Evolutionary conservation across 2,797 vertebrate genomes (phyloP), one percentile per base, ranked within the genome.

Genomic region (Tarsius wallacei): DNA sequence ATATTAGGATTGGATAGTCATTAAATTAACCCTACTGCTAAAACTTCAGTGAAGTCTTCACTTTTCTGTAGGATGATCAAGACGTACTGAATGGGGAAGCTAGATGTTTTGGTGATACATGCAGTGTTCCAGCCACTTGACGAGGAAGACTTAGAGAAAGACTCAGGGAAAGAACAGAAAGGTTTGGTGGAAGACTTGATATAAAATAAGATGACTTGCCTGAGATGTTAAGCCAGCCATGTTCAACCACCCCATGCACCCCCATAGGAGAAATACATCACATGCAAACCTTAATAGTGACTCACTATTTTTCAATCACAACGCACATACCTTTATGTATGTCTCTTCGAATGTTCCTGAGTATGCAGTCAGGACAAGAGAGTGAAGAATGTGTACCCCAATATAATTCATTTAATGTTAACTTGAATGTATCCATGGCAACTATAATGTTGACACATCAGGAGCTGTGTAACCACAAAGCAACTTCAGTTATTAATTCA

Each of bases 341-440:
- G 8, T 82, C 19, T 83, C 49, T 57, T 53, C 57, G 8, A 68
- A 82, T 28, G 6, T 82, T 42, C 1, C 24, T 70, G 28, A 47
- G 8, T 55, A 77, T 68, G 61, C 24, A 96, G 9, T 2, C 2
- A 13, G 33, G 15, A 3, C 22, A 76, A 55, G 7, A n/a, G 21
- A 66, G 26, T 66, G 47, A 91, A 31, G 22, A 80, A 85, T 28
- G 36, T 53, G 53, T 15, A 36, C 5, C 0, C 0, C 5, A 77
- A 9, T 55, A n/a, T 49, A 51, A 73, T 73, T 70, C 73, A 71
- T 61, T 68, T 73, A 86, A 28, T 15, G 71, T 91, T 93, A 77
- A 12, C 47, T 81, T 71, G 36, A 33, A n/a, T 33, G 15, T 64
- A 63, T 82, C 77, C 59, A 74, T 63, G 21, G 57, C 88, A 96